phyloP scores from a whole-genome alignment of 2,797 vertebrate genomes.

The Artibeus lituratus region DNA sequence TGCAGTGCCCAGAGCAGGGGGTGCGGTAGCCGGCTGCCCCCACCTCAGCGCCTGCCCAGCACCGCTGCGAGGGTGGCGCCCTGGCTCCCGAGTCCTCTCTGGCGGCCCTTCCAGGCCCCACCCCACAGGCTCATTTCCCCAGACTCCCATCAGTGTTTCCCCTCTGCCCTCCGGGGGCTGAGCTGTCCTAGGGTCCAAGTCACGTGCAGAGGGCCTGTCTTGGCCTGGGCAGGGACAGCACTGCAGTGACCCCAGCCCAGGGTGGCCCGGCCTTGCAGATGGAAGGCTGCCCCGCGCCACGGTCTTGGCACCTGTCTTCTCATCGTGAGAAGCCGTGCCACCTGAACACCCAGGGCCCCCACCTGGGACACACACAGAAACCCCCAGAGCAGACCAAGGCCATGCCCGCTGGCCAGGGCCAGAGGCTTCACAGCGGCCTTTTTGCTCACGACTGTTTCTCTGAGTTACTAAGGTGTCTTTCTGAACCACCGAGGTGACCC shows the following conservation, averaged over 20 bases:
- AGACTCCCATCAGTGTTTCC: not conserved
- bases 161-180: no score
- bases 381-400: rapidly evolving
- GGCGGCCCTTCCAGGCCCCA: not conserved
- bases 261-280: not conserved
- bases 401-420: rapidly evolving
- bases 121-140: not conserved
- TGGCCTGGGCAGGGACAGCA: not conserved
- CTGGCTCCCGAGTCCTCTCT: not conserved
- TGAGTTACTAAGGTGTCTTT: rapidly evolving
- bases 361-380: rapidly evolving
- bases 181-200: not conserved
- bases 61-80: not conserved
- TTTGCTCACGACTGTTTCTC: rapidly evolving
- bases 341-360: rapidly evolving
- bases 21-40: not conserved
- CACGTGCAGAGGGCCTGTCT: not conserved
- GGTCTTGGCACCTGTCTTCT: rapidly evolving
- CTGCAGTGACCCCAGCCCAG: not conserved
- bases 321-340: rapidly evolving
- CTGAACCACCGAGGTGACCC: rapidly evolving
- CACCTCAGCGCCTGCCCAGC: not conserved
- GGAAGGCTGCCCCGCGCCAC: not conserved
- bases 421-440: rapidly evolving
- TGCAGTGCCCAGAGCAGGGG: not conserved